A percentile compares a stretch with the other conserved stretches of the same genome.
Evolutionary conservation across 2,888 invertebrate genomes (phyloP).

Genomic region (Osmoderma eremita): DNA sequence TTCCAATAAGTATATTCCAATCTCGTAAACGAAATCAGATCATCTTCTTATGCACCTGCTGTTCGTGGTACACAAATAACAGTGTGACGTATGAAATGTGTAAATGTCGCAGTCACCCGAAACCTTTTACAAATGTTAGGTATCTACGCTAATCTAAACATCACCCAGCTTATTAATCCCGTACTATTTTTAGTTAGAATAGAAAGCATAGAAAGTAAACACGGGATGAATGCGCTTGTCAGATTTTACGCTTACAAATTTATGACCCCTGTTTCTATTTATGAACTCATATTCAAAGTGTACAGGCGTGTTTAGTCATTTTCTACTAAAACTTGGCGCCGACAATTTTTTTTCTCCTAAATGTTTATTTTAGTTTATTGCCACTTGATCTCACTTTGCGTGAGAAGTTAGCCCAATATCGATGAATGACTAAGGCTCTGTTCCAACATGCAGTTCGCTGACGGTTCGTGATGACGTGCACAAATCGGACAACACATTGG

Average conservation of each 20-base stretch:
- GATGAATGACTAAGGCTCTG: no score
- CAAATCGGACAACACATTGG: no score
- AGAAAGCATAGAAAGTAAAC: constrained; percentile 22
- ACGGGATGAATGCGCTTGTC: constrained; percentile 17
- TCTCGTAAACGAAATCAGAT: no score
- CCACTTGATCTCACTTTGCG: constrained; percentile 9
- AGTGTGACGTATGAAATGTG: no score
- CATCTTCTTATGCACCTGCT: no score
- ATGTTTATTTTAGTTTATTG: constrained; percentile 12
- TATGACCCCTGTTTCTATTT: constrained; percentile 16
- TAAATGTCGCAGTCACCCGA: neutral
- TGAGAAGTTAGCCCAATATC: constrained; percentile 1
- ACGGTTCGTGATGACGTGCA: no score
- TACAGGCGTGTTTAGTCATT: neutral
- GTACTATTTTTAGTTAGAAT: constrained; percentile 22
- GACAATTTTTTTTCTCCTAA: neutral
- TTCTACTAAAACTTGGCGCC: neutral
- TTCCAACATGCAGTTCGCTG: no score
- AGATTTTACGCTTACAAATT: constrained; percentile 8
- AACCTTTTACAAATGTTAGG: constrained; percentile 1
- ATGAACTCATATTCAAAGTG: neutral
- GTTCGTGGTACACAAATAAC: no score
- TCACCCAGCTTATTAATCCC: constrained; percentile 13
- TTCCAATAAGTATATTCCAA: no score
- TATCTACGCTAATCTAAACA: constrained; percentile 17